Evolutionary conservation across 2,113 vertebrate genomes (phyloP), one percentile per base, ranked within the genome.

Genomic region (Calidris pygmaea): DNA sequence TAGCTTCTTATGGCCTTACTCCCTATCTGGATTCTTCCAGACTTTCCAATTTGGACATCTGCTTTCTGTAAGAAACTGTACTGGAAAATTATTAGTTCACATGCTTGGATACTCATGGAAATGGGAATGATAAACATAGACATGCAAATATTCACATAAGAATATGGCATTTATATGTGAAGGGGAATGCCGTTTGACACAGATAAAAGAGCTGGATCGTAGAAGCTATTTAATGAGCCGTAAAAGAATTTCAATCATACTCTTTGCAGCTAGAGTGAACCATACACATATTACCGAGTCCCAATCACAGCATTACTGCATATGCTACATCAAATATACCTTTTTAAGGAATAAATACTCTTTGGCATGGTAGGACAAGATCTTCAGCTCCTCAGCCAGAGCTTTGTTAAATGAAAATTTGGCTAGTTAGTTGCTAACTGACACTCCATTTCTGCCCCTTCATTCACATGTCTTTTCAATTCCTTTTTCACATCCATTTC

Each of bases 91-190:
- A 80, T 83, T 73, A 77, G 72, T 50, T 88, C 52, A 72, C 52
- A 88, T 74, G 79, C 92, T 90, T 92, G 85, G 56, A 86, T 93
- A 93, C 37, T 86, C 79, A n/a, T 67, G 85, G 63, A 96, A 86
- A 94, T 71, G n/a, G 55, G 55, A 95, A 92, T 71, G 47, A 92
- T 84, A 96, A 96, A 96, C 52, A 80, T 30, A 52, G 59, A 30
- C 72, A 92, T 77, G 90, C 52, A 96, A 95, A 96, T 90, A 88
- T 88, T 95, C 88, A 88, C 90, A 84, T 90, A 92, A 92, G 82
- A 88, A 86, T 90, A 52, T 32, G 59, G 21, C 78, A 77, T 83
- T 86, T 92, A 80, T 88, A 63, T 88, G 56, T 55, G 75, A 86
- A 86, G 30, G 34, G 56, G 43, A 84, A 86, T 80, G 60, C 30